These are phyloP conservation scores for Passer domesticus DNA, from an alignment of 2,113 vertebrate species.

Conservation along the genomic window DNA sequence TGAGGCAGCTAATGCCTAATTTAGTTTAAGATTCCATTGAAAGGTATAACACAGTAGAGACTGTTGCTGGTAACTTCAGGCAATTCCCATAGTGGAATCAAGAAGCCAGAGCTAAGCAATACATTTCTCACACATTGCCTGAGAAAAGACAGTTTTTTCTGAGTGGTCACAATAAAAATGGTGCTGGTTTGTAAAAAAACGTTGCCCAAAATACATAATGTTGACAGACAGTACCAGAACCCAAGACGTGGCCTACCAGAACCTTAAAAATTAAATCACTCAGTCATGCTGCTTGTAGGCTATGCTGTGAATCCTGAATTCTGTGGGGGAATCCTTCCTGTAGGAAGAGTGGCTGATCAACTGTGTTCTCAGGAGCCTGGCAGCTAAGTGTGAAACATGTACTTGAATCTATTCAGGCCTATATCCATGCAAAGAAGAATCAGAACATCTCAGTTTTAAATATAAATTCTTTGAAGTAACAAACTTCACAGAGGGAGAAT, in stretches of 20 bases:
- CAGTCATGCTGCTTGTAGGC: not conserved
- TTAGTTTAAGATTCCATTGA: not conserved
- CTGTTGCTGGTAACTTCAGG: not conserved
- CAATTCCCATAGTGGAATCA: not conserved
- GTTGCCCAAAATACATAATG: not conserved
- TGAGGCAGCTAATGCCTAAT: not conserved
- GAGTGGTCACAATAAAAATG: not conserved
- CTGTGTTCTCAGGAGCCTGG: not conserved
- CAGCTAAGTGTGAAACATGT: not conserved
- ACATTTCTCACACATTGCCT: not conserved
- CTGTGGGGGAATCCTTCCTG: not conserved
- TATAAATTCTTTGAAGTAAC: not conserved
- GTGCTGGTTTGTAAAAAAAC: accelerated
- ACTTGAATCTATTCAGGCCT: not conserved
- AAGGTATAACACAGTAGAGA: not conserved
- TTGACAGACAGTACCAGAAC: not conserved
- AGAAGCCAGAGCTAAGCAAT: not conserved
- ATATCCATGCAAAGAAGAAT: not conserved
- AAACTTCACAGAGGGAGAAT: not conserved
- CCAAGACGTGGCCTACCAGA: not conserved
- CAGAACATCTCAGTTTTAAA: not conserved
- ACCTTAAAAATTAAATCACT: not conserved
- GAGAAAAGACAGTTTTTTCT: not conserved
- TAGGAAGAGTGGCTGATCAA: not conserved
- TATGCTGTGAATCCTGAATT: not conserved